Evolutionary conservation across 2,113 vertebrate species (phyloP).

Genomic region (Callipepla squamata): DNA sequence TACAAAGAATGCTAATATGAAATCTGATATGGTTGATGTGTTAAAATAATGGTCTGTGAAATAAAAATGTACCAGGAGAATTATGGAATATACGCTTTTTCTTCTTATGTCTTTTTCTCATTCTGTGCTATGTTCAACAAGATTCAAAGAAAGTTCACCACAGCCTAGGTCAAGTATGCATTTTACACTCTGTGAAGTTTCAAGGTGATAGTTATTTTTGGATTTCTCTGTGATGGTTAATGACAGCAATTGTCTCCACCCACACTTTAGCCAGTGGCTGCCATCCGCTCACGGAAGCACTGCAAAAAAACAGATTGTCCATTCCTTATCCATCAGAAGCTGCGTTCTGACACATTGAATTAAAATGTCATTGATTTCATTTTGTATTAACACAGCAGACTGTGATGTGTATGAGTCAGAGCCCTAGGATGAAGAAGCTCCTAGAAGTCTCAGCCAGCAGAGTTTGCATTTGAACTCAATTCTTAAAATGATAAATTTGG

Average conservation of each 20-base stretch:
- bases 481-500: neutral
- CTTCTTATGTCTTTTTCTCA: neutral
- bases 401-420: neutral
- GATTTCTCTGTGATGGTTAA: neutral
- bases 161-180: neutral
- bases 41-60: neutral
- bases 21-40: neutral
- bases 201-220: neutral
- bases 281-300: neutral
- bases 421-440: neutral
- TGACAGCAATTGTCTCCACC: neutral
- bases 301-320: neutral
- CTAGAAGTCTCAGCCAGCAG: neutral
- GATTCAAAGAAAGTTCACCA: neutral
- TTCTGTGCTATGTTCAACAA: neutral
- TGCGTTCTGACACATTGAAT: neutral
- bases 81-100: neutral
- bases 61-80: neutral
- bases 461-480: neutral
- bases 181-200: neutral
- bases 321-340: neutral
- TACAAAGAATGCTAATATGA: neutral
- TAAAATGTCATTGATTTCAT: slow-evolving; percentile 1
- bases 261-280: neutral
- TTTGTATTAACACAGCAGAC: neutral